phyloP scores from a whole-genome alignment of 2,113 vertebrate genomes.

The Acrocephalus kingi region DNA sequence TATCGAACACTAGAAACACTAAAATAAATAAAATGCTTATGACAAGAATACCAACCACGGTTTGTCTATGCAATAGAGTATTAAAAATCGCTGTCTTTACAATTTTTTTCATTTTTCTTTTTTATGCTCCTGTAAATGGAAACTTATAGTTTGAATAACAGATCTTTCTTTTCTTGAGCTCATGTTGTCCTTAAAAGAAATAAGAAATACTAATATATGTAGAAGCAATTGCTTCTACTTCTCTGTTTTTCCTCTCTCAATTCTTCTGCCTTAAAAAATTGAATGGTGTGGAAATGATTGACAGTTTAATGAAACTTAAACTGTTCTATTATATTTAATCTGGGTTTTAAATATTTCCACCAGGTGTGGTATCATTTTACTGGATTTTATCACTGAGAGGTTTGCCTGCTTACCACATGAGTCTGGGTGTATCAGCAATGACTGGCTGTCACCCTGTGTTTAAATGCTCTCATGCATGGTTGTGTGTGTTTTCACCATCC shows the following conservation, averaged over 20 bases:
- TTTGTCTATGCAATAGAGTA: not conserved
- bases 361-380: fast-evolving
- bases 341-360: not conserved
- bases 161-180: not conserved
- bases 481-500: not conserved
- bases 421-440: not conserved
- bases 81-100: not conserved
- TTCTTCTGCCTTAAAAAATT: not conserved
- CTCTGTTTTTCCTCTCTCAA: not conserved
- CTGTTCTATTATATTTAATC: not conserved
- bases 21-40: not conserved
- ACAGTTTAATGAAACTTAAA: not conserved
- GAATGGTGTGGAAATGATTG: not conserved
- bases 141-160: not conserved
- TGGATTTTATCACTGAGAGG: not conserved
- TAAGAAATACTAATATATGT: not conserved
- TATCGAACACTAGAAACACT: not conserved
- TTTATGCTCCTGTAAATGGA: not conserved
- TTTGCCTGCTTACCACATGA: not conserved
- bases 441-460: not conserved
- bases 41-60: not conserved
- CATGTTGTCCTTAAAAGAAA: not conserved
- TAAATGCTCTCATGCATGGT: not conserved
- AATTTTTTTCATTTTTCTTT: not conserved
- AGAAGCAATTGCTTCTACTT: not conserved